These are phyloP conservation scores for Adelognathus sp. DNA, from an alignment of 2,888 invertebrate species.

Conservation along the genomic window DNA sequence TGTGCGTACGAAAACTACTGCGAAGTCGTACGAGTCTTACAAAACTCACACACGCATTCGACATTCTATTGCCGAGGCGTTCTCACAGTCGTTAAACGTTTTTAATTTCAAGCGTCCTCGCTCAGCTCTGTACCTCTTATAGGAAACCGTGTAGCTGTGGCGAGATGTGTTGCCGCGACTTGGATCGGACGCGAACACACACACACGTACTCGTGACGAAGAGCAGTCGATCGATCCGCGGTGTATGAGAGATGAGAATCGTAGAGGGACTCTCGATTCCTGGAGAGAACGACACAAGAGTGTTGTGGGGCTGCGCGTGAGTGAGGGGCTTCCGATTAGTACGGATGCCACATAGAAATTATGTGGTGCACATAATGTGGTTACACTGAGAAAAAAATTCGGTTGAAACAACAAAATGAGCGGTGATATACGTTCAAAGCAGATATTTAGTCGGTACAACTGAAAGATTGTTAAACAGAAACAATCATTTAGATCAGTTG, in stretches of 20 bases:
- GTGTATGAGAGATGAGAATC: constrained; percentile 34
- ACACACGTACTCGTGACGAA: no score
- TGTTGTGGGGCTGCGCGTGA: constrained; percentile 11
- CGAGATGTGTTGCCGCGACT: not conserved
- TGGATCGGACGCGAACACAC: not conserved
- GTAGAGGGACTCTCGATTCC: constrained; percentile 18
- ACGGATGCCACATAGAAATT: constrained; percentile 17
- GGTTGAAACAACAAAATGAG: not conserved
- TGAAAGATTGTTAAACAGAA: no score
- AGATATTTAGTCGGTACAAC: no score
- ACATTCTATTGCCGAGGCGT: constrained; percentile 64
- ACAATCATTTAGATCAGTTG: no score
- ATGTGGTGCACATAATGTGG: constrained; percentile 26
- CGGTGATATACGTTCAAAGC: not conserved
- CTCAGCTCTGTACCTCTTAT: not conserved
- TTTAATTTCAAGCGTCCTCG: constrained; percentile 67
- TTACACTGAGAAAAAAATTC: not conserved
- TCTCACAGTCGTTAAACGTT: constrained; percentile 71
- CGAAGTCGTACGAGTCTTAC: constrained; percentile 45
- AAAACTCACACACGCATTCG: constrained; percentile 51
- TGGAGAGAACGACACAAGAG: constrained; percentile 10
- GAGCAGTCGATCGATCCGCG: constrained; percentile 12
- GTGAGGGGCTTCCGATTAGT: constrained; percentile 43
- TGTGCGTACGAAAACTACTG: constrained; percentile 10
- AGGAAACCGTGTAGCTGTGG: not conserved